Conservation (phyloP, 2,113 vertebrate species). For the Ptilonorhynchus violaceus region DNA sequence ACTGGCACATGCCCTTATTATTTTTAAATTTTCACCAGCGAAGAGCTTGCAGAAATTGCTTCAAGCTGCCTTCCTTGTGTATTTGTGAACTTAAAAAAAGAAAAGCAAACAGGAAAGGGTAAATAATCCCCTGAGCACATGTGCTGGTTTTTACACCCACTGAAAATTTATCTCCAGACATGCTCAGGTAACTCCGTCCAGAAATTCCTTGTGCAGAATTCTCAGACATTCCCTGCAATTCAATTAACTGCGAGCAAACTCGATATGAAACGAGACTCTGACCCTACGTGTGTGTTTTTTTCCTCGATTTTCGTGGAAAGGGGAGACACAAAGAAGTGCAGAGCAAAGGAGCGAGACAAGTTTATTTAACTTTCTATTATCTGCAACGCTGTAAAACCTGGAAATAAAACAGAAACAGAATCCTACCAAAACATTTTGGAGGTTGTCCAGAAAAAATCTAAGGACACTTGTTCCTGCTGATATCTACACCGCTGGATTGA, state of each 20-base stretch:
- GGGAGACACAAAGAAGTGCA: background rate
- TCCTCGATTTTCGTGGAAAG: conserved; percentile 1
- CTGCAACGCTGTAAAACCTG: background rate
- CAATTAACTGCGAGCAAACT: background rate
- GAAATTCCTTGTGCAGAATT: background rate
- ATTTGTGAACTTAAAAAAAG: background rate
- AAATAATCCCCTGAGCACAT: background rate
- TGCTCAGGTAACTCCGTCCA: background rate
- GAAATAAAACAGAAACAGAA: conserved; percentile 30
- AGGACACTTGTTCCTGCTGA: background rate
- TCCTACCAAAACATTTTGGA: background rate
- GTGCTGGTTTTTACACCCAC: background rate
- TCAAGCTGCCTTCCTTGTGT: background rate
- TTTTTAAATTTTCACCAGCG: background rate
- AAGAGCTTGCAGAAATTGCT: conserved; percentile 29
- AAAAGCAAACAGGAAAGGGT: background rate
- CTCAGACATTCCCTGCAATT: background rate
- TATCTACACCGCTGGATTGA: background rate
- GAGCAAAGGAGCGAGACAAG: background rate
- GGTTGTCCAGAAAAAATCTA: background rate
- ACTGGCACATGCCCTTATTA: background rate
- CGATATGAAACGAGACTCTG: background rate
- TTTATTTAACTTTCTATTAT: conserved; percentile 54
- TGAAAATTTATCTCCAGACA: background rate
- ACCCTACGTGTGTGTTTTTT: background rate